A percentile compares a stretch with the other conserved stretches of the same genome.
Evolutionary conservation across 2,113 vertebrate genomes (phyloP).

Genomic region (Pedetes capensis): DNA sequence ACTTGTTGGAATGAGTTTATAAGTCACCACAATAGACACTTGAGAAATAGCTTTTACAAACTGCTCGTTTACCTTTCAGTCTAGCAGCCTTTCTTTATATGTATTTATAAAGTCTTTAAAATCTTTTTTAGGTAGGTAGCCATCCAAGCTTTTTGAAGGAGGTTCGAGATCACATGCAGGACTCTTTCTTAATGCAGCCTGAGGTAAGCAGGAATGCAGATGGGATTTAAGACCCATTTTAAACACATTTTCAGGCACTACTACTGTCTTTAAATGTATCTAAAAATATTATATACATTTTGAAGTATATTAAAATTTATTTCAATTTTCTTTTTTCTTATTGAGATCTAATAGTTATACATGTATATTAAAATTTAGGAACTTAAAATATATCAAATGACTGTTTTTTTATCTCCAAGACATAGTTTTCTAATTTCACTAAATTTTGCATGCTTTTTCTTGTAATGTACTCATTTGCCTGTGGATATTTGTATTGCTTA

Average conservation of each 20-base stretch:
- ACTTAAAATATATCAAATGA: constrained; percentile 16
- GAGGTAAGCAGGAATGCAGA: constrained; percentile 67
- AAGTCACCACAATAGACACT: background rate
- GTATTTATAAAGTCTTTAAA: constrained; percentile 45
- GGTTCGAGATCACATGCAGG: constrained; percentile 77
- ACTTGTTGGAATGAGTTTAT: background rate
- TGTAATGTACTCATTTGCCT: background rate
- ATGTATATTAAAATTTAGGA: constrained; percentile 24
- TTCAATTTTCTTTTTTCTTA: background rate
- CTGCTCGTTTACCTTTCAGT: constrained; percentile 8
- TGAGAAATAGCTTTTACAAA: constrained; percentile 22
- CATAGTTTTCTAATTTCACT: background rate
- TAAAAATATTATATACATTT: background rate
- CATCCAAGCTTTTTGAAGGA: constrained; percentile 77
- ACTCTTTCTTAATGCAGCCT: constrained; percentile 73
- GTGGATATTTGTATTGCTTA: constrained; percentile 13
- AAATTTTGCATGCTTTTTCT: constrained; percentile 15
- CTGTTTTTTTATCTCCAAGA: background rate
- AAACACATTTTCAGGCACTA: background rate
- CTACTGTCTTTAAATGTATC: background rate
- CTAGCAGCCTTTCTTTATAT: background rate
- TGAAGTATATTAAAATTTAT: constrained; percentile 28
- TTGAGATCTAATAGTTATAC: background rate
- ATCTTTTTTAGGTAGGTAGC: constrained; percentile 76
- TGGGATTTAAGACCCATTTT: background rate